Evolutionary conservation across 2,797 vertebrate genomes (phyloP), one percentile per base, ranked within the genome.

Genomic region (Pipistrellus nathusii): DNA sequence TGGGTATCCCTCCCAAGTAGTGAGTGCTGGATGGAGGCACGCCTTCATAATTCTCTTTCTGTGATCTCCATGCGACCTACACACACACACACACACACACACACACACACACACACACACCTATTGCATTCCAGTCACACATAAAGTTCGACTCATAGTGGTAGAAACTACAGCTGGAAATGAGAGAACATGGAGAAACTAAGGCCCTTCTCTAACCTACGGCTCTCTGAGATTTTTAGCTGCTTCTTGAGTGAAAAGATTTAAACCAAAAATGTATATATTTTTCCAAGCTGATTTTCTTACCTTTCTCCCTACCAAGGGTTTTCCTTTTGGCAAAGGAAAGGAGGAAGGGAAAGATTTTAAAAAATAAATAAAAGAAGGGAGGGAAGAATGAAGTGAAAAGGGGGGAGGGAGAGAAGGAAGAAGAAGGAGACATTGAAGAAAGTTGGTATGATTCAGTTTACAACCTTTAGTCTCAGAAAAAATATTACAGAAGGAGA

Each of bases 231-330:
- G 6, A 71, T 53, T 73, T 83, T 86, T 32, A 85, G 41, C 41
- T 86, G 75, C n/a, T 73, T 87, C 77, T 82, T 55, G 66, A 75
- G 68, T 30, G 57, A 21, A 25, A 25, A 92, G 82, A 25, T 59
- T 87, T 84, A 69, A 69, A 38, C 62, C 48, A 55, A 68, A 77
- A 93, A 53, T 83, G 30, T 35, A 27, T n/a, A 17, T 23, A 62
- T 44, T 76, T 73, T 76, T 51, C 8, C 21, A 83, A 90, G 30
- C 11, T 77, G 46, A 59, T 15, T 72, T 71, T 92, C 30, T 53
- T 44, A 51, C 3, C 3, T 88, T 10, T 59, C 10, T 76, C n/a
- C 11, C 41, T 68, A 32, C 35, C 25, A 73, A 71, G 2, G 2
- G 41, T 59, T 84, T 71, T 20, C 57, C 35, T 66, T 80, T 75